phyloP scores from a whole-genome alignment of 2,113 vertebrate genomes.

The Mirza zaza region DNA sequence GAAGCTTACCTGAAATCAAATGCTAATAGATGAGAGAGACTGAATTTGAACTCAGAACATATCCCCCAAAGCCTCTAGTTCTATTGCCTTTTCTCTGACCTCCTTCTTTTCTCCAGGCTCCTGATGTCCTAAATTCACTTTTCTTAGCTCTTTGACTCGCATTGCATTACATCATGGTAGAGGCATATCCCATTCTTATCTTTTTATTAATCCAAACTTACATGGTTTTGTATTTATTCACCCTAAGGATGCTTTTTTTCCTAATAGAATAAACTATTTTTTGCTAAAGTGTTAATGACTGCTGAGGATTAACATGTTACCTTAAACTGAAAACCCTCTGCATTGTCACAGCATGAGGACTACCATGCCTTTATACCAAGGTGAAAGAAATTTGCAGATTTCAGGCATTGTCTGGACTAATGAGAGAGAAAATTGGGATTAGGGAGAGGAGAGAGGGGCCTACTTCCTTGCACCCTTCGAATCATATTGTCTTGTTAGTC shows the following conservation, averaged over 20 bases:
- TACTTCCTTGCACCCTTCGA: not conserved
- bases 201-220: not conserved
- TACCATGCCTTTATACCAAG: not conserved
- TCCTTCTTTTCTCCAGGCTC: not conserved
- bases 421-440: not conserved
- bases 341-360: not conserved
- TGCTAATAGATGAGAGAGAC: not conserved
- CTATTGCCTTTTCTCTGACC: not conserved
- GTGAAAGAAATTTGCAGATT: not conserved
- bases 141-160: not conserved
- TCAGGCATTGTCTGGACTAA: not conserved
- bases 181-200: not conserved
- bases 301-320: not conserved
- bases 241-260: not conserved
- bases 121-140: not conserved
- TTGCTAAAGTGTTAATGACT: not conserved
- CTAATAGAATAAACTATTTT: conserved; percentile 35
- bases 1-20: not conserved
- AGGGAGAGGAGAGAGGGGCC: not conserved
- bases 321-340: not conserved
- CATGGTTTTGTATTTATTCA: not conserved
- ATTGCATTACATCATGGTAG: not conserved
- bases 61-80: not conserved
- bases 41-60: not conserved
- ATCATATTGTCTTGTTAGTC: not conserved